phyloP scores from a whole-genome alignment of 2,888 invertebrate genomes.

The Standfussiana lucernea region DNA sequence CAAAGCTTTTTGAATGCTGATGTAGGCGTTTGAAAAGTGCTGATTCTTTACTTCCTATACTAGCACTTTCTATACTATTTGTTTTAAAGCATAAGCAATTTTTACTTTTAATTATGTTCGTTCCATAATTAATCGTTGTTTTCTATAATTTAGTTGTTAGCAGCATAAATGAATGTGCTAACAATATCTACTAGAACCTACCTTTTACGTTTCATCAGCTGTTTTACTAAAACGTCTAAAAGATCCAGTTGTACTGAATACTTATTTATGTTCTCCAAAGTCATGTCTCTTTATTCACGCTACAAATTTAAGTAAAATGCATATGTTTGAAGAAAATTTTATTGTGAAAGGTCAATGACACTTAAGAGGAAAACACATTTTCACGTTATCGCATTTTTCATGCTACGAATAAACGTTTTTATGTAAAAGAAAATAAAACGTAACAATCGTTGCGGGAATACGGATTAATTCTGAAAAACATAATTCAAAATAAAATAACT shows the following conservation, averaged over 20 bases:
- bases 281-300: background rate
- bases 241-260: background rate
- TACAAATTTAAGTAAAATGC: slow-evolving; percentile 9
- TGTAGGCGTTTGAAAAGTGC: background rate
- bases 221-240: background rate
- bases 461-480: background rate
- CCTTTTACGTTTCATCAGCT: background rate
- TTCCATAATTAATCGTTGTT: background rate
- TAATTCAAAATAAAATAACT: background rate
- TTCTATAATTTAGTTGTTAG: slow-evolving; percentile 4
- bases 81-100: background rate
- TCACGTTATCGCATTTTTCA: slow-evolving; percentile 14
- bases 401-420: background rate
- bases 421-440: background rate
- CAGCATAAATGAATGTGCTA: background rate
- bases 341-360: slow-evolving; percentile 55
- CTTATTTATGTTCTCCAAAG: background rate
- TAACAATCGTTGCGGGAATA: background rate
- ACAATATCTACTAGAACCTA: background rate
- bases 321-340: slow-evolving; percentile 1
- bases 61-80: no score
- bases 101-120: slow-evolving; percentile 1
- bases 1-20: background rate
- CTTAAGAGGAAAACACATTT: slow-evolving; percentile 39
- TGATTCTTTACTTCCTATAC: slow-evolving; percentile 2